Evolutionary conservation across 1,140 invertebrate species (phyloP).

Genomic region (Hormaphis cornu): DNA sequence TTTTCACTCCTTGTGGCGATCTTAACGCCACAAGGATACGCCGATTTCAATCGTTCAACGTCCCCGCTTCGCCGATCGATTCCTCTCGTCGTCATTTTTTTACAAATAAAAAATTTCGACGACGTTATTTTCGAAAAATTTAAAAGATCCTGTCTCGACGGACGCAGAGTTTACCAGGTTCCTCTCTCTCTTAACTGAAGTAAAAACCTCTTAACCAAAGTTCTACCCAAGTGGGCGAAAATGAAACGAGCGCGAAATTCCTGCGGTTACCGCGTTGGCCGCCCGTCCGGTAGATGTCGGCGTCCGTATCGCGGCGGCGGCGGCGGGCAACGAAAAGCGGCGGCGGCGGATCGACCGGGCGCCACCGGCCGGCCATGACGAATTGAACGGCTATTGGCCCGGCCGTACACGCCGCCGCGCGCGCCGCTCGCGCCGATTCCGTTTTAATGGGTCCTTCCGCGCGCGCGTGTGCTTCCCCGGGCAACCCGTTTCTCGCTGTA

Average conservation of each 20-base stretch:
- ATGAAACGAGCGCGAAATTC: background rate
- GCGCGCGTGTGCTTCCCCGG: background rate
- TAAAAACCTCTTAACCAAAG: too few species aligned
- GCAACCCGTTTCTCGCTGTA: slow-evolving; percentile 27
- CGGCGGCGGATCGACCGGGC: background rate
- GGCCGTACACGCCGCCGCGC: background rate
- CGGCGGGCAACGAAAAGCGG: background rate
- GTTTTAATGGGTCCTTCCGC: slow-evolving; percentile 28
- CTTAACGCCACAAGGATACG: too few species aligned
- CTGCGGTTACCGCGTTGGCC: background rate
- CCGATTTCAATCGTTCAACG: too few species aligned
- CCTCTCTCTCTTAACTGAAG: too few species aligned
- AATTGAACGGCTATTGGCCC: slow-evolving; percentile 29
- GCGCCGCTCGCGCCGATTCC: background rate
- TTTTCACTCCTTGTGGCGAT: too few species aligned
- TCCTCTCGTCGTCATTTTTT: too few species aligned
- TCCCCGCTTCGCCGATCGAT: too few species aligned
- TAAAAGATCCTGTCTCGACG: too few species aligned
- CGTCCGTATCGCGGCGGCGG: background rate
- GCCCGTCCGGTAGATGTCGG: background rate
- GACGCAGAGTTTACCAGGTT: too few species aligned
- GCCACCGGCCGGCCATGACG: slow-evolving; percentile 13
- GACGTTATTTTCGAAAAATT: too few species aligned
- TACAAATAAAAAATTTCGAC: too few species aligned
- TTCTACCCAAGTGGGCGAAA: too few species aligned